Conservation (phyloP, 2,888 invertebrate genomes). For the Camponotus fellah region DNA sequence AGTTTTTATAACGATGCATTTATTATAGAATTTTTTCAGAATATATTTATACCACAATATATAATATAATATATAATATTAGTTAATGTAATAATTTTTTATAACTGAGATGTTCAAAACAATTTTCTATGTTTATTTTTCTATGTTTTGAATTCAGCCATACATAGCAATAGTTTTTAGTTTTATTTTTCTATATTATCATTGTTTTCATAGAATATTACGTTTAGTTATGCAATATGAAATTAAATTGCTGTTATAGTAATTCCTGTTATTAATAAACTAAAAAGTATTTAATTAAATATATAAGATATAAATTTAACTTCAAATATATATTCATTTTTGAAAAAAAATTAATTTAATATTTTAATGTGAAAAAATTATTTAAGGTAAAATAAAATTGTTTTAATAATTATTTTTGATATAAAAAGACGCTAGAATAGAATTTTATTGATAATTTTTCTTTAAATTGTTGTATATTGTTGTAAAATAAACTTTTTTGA, state of each 20-base stretch:
- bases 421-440: neutral
- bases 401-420: neutral
- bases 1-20: neutral
- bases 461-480: neutral
- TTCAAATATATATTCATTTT: neutral
- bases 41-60: neutral
- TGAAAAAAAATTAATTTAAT: neutral
- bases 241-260: neutral
- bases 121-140: neutral
- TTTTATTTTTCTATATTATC: neutral
- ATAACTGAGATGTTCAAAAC: neutral
- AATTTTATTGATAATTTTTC: neutral
- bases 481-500: neutral
- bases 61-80: neutral
- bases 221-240: slow-evolving; percentile 3
- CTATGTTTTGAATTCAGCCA: neutral
- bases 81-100: neutral
- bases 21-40: neutral
- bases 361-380: neutral
- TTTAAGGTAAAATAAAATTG: neutral
- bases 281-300: neutral
- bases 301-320: neutral
- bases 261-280: neutral
- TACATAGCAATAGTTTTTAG: neutral
- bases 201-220: neutral